Evolutionary conservation across 2,888 invertebrate species (phyloP).

Genomic region (Psococerastis gibbosa): DNA sequence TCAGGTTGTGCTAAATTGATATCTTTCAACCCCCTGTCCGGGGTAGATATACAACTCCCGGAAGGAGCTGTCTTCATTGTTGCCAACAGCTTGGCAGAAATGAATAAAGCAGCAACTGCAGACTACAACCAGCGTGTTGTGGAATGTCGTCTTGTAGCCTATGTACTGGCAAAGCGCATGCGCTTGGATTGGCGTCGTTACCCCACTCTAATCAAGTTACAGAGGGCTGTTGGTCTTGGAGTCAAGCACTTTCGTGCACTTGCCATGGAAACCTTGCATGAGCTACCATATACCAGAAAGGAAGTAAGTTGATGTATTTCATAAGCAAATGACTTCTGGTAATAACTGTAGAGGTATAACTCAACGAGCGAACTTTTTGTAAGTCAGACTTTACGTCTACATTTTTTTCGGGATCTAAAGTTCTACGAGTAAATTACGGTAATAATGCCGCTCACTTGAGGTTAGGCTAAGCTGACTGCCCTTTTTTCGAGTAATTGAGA

Average conservation of each 20-base stretch:
- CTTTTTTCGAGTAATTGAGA: too few relatives aligned
- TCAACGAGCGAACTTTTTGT: too few relatives aligned
- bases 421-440: too few relatives aligned
- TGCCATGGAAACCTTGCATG: slow-evolving; percentile 40
- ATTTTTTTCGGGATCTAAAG: too few relatives aligned
- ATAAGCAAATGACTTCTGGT: too few relatives aligned
- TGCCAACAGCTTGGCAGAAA: slow-evolving; percentile 69
- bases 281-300: slow-evolving; percentile 43
- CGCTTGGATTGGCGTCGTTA: slow-evolving; percentile 40
- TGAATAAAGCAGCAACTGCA: slow-evolving; percentile 85
- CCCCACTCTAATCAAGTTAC: slow-evolving; percentile 52
- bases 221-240: slow-evolving; percentile 39
- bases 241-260: slow-evolving; percentile 50
- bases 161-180: slow-evolving; percentile 44
- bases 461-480: too few relatives aligned
- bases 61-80: slow-evolving; percentile 75
- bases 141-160: slow-evolving; percentile 56
- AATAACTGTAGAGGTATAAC: too few relatives aligned
- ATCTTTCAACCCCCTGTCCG: slow-evolving; percentile 74
- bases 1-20: slow-evolving; percentile 74
- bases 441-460: too few relatives aligned
- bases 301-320: too few relatives aligned
- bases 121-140: slow-evolving; percentile 87
- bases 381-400: too few relatives aligned
- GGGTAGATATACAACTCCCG: slow-evolving; percentile 62